phyloP scores from a whole-genome alignment of 1,140 invertebrate genomes.

The Bombus soroeensis region DNA sequence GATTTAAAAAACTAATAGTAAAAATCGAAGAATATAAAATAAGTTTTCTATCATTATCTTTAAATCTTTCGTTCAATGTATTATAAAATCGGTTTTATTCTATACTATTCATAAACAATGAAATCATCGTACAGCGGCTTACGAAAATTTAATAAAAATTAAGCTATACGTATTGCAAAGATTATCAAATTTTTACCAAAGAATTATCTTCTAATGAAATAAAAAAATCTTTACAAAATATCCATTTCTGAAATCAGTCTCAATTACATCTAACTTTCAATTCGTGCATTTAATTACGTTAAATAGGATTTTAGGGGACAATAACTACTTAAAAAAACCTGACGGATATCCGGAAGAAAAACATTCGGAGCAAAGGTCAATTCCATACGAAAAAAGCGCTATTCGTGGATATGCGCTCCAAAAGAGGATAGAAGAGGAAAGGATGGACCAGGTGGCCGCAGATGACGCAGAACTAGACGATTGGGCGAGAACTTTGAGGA shows the following conservation, averaged over 20 bases:
- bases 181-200: background rate
- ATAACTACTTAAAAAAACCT: background rate
- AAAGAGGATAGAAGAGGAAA: slow-evolving; percentile 39
- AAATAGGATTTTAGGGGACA: background rate
- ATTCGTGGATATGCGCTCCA: background rate
- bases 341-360: slow-evolving; percentile 26
- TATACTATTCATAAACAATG: too few relatives aligned
- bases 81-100: too few relatives aligned
- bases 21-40: too few relatives aligned
- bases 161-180: too few relatives aligned
- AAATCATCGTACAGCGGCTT: too few relatives aligned
- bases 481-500: slow-evolving; percentile 50
- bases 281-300: background rate
- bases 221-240: background rate
- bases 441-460: slow-evolving; percentile 71
- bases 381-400: slow-evolving; percentile 6
- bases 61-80: too few relatives aligned
- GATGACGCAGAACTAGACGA: slow-evolving; percentile 59
- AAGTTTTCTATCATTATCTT: too few relatives aligned
- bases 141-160: too few relatives aligned
- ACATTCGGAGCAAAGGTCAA: background rate
- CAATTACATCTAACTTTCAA: too few relatives aligned
- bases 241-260: background rate
- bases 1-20: too few relatives aligned
- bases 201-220: background rate